These are phyloP conservation scores for Glyptemys insculpta DNA, from an alignment of 2,797 vertebrate genomes.

Conservation along the genomic window DNA sequence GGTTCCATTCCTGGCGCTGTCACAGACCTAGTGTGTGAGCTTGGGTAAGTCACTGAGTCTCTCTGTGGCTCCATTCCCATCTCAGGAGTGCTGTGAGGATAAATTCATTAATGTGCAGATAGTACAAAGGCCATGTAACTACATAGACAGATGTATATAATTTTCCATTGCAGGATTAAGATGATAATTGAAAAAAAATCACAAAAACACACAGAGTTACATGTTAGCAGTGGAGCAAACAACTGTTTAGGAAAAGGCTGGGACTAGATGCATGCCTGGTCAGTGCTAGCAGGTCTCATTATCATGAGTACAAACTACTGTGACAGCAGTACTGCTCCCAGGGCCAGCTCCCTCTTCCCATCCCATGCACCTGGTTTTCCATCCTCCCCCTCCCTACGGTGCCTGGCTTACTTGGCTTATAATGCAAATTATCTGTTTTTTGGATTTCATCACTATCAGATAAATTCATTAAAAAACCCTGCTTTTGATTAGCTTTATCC, in stretches of 20 bases:
- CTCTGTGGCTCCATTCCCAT: background rate
- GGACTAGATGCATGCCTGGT: rapidly evolving
- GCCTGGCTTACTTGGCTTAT: background rate
- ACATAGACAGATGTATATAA: background rate
- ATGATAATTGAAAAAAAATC: background rate
- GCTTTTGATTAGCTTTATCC: background rate
- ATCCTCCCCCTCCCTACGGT: background rate
- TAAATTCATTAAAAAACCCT: background rate
- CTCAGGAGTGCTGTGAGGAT: background rate
- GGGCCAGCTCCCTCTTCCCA: background rate
- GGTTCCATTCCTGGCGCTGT: conserved; percentile 20
- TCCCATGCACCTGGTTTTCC: background rate
- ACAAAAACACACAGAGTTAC: conserved; percentile 25
- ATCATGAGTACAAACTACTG: background rate
- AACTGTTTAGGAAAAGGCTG: background rate
- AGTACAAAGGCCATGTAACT: background rate
- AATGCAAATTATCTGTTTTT: background rate
- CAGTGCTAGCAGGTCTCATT: background rate
- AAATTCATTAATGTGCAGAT: conserved; percentile 13
- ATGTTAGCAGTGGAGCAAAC: background rate
- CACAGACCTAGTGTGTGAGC: conserved; percentile 24
- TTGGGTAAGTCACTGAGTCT: conserved; percentile 34
- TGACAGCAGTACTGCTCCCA: background rate
- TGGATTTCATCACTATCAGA: background rate
- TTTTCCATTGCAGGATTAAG: background rate